These are phyloP conservation scores for Microctonus aethiopoides DNA, from an alignment of 2,888 invertebrate genomes.

Conservation along the genomic window DNA sequence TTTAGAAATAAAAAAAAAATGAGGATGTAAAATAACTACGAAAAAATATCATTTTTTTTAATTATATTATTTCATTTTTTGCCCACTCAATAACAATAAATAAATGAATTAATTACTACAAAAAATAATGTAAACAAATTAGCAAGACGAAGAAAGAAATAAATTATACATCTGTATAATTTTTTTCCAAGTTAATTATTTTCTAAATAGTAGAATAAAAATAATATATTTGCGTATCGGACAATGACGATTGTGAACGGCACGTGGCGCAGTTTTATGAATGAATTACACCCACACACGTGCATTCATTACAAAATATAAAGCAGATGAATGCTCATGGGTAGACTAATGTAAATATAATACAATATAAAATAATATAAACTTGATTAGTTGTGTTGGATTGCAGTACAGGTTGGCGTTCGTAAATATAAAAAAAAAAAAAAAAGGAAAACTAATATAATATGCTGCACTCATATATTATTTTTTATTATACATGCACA, in stretches of 20 bases:
- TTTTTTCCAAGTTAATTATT: background rate
- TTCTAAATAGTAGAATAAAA: background rate
- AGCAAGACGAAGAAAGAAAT: background rate
- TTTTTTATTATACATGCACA: no score
- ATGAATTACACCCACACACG: conserved; percentile 60
- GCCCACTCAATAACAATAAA: no score
- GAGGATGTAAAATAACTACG: no score
- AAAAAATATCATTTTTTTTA: no score
- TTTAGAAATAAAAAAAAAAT: no score
- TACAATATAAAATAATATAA: background rate
- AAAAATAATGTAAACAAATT: background rate
- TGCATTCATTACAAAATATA: conserved; percentile 5
- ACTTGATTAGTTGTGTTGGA: no score
- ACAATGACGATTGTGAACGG: background rate
- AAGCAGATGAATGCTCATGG: background rate
- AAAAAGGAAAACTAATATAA: no score
- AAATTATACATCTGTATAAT: background rate
- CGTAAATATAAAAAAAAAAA: conserved; percentile 45
- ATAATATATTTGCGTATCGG: background rate
- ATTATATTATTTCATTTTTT: no score
- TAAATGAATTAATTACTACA: no score
- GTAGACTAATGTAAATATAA: background rate
- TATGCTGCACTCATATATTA: conserved; percentile 39
- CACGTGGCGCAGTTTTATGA: conserved; percentile 61
- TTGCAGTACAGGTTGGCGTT: conserved; percentile 40